These are phyloP conservation scores for Volucella inanis DNA, from an alignment of 2,888 invertebrate genomes.

Conservation along the genomic window DNA sequence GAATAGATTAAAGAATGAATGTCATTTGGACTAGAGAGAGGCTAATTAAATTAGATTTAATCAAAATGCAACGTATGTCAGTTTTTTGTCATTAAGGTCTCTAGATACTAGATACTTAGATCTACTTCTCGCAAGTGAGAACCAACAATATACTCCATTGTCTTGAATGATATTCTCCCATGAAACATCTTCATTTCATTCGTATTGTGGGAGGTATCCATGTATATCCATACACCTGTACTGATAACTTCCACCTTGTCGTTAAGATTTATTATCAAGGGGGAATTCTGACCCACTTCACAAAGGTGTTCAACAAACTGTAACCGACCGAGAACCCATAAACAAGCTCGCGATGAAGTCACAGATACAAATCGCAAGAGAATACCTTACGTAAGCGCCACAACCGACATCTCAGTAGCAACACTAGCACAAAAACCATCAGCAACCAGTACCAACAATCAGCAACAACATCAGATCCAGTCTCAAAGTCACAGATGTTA, in stretches of 20 bases:
- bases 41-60: conserved; percentile 40
- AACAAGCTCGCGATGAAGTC: conserved; percentile 43
- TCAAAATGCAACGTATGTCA: conserved; percentile 29
- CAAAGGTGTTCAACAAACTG: conserved; percentile 65
- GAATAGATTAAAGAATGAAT: background rate
- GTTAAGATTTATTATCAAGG: conserved; percentile 46
- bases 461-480: too few species aligned
- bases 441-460: too few species aligned
- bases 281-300: conserved; percentile 66
- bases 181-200: conserved; percentile 52
- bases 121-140: conserved; percentile 33
- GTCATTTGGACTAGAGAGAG: conserved; percentile 27
- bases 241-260: conserved; percentile 34
- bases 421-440: too few species aligned
- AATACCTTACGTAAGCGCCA: conserved; percentile 55
- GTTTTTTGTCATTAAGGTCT: conserved; percentile 13
- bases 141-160: conserved; percentile 15
- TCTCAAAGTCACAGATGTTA: too few species aligned
- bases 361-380: conserved; percentile 34
- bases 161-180: conserved; percentile 29
- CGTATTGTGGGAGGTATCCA: conserved; percentile 2
- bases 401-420: too few species aligned
- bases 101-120: background rate
- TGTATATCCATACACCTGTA: background rate
- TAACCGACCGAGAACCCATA: conserved; percentile 64